Conservation (phyloP, 2,113 vertebrate species). For the Prietella phreatophila region DNA sequence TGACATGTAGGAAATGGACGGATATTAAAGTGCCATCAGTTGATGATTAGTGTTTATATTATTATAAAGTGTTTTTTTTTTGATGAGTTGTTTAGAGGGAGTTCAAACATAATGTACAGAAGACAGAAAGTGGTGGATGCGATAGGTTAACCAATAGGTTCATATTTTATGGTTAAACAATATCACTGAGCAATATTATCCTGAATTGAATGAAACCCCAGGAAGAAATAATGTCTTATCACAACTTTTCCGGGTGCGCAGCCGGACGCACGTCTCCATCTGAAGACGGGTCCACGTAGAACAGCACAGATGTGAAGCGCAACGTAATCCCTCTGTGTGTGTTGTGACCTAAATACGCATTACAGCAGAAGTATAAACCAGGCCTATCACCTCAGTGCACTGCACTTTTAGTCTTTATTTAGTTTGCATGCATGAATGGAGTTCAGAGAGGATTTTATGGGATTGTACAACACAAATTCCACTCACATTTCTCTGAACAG, state of each 20-base stretch:
- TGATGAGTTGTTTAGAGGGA: not conserved
- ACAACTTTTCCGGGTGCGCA: not conserved
- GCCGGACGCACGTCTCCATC: not conserved
- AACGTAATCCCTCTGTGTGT: not conserved
- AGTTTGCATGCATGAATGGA: not conserved
- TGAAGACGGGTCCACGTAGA: not conserved
- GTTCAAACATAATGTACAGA: not conserved
- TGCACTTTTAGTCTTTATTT: not conserved
- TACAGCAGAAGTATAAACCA: not conserved
- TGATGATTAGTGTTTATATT: not conserved
- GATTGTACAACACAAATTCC: not conserved
- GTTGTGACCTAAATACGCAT: not conserved
- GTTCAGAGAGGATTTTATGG: not conserved
- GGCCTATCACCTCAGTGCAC: not conserved
- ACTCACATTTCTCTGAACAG: conserved; percentile 23
- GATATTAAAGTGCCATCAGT: not conserved
- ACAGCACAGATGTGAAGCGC: not conserved
- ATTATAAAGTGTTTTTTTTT: not conserved
- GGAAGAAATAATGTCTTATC: not conserved
- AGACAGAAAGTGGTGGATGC: not conserved
- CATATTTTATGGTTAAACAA: not conserved
- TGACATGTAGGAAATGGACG: not conserved
- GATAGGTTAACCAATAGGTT: not conserved
- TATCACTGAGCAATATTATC: not conserved
- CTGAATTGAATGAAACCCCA: not conserved